phyloP scores from a whole-genome alignment of 2,888 invertebrate genomes.

The Phlogophora meticulosa region DNA sequence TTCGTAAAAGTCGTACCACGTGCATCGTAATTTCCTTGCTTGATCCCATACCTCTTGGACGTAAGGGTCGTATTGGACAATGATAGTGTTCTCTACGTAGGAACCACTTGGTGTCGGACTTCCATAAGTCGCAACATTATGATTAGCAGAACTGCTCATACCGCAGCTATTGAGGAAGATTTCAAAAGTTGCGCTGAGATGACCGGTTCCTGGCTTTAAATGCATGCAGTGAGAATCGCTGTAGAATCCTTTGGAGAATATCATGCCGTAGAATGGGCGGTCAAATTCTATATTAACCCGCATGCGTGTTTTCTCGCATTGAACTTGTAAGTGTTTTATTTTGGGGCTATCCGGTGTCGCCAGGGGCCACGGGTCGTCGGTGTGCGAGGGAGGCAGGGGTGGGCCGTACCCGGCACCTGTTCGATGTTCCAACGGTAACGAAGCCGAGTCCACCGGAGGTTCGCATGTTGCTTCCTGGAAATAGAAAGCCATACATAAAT shows the following conservation, averaged over 20 bases:
- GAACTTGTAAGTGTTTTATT: constrained; percentile 98
- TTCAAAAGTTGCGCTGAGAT: constrained; percentile 97
- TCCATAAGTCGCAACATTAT: constrained; percentile 95
- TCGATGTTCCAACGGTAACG: constrained; percentile 95
- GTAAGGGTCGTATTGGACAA: constrained; percentile 98
- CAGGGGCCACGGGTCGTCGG: constrained; percentile 97
- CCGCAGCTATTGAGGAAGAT: constrained; percentile 98
- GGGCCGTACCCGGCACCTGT: constrained; percentile 95
- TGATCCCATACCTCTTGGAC: constrained; percentile 99
- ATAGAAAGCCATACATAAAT: constrained; percentile 59
- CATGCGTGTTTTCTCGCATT: constrained; percentile 99
- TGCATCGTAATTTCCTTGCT: constrained; percentile 97
- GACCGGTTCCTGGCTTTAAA: constrained; percentile 97
- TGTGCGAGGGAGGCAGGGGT: constrained; percentile 90
- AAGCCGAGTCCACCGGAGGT: constrained; percentile 95
- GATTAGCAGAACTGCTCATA: constrained; percentile 98
- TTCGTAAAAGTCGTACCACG: constrained; percentile 99
- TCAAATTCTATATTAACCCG: constrained; percentile 98
- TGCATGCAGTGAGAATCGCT: constrained; percentile 98
- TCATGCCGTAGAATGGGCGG: constrained; percentile 98
- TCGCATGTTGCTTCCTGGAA: constrained; percentile 95
- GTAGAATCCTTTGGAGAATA: constrained; percentile 98
- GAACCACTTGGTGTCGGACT: constrained; percentile 97
- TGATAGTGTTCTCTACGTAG: constrained; percentile 98
- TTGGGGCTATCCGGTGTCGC: constrained; percentile 97